These are phyloP conservation scores for Tangara arthus DNA, from an alignment of 2,797 vertebrate genomes.

Conservation along the genomic window DNA sequence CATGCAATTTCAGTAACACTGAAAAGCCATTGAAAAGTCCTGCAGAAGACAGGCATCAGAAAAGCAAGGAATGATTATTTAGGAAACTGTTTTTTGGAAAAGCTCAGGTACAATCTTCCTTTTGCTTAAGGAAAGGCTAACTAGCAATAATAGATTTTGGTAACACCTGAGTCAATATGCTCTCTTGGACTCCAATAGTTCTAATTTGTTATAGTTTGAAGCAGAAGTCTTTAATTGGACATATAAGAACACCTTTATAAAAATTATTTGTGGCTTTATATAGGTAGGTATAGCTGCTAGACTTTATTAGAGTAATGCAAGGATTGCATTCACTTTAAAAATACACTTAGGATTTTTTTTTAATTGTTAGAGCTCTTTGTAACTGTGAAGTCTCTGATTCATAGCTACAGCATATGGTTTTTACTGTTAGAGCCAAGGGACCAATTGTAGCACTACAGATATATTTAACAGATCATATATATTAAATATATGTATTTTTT, in stretches of 20 bases:
- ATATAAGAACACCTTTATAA: background rate
- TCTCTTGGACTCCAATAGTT: background rate
- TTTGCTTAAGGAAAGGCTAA: slow-evolving; percentile 7
- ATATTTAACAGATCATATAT: background rate
- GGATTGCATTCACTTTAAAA: background rate
- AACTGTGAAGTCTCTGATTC: background rate
- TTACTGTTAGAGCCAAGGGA: background rate
- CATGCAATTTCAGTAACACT: background rate
- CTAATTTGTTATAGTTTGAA: background rate
- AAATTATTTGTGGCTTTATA: background rate
- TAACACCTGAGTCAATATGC: background rate
- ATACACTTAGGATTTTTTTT: background rate
- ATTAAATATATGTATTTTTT: background rate
- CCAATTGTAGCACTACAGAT: background rate
- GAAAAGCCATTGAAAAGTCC: background rate
- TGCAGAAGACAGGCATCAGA: background rate
- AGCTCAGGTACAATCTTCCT: background rate
- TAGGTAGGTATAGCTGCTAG: background rate
- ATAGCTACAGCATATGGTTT: background rate
- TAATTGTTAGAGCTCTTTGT: background rate
- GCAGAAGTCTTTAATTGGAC: background rate
- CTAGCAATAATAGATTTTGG: background rate
- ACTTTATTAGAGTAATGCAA: background rate
- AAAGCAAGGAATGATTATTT: background rate
- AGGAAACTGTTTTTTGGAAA: background rate